Evolutionary conservation across 2,113 vertebrate species (phyloP), one percentile per base, ranked within the genome.

Genomic region (cat (Felis catus)): DNA sequence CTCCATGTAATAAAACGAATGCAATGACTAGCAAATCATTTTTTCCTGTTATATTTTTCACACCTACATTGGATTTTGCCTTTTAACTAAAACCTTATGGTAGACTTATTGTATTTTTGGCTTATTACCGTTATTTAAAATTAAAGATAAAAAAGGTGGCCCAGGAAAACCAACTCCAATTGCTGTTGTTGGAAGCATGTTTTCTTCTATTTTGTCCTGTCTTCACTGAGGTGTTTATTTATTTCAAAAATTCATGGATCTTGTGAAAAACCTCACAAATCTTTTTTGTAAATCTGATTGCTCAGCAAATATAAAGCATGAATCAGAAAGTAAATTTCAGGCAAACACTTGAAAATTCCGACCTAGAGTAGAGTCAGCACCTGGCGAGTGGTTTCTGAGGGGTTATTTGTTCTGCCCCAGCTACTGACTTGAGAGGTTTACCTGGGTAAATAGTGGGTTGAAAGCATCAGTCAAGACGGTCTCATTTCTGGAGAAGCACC

Each of bases 391-490:
- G 15, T 21, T 68, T 96, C 41, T 89, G 80, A 74, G 53, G 13
- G 31, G 8, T n/a, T 61, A 25, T 93, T 98, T 95, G 84, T 97
- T 98, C 91, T 95, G 41, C 31, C 3, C n/a, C 61, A n/a, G 23
- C 94, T n/a, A 89, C 21, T 63, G 88, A 70, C 65, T 94, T 87
- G 76, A 66, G 55, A 81, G 80, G 58, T 70, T 76, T 93, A 55
- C 39, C 0, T 84, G 81, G 58, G 73, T 97, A 82, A 97, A 85
- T 53, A 66, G 63, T 87, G 88, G 65, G 89, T 89, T 98, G 98
- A 98, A 94, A 98, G 95, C 83, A 96, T 97, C 97, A 76, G 29
- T 98, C 98, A 98, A 95, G 94, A 96, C 15, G 6, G 39, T 96
- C 58, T 68, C 48, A 89, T 95, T 97, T 95, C 95, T 94, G 80